Evolutionary conservation across 2,113 vertebrate genomes (phyloP).

Genomic region (Cyanoramphus novaezelandiae): DNA sequence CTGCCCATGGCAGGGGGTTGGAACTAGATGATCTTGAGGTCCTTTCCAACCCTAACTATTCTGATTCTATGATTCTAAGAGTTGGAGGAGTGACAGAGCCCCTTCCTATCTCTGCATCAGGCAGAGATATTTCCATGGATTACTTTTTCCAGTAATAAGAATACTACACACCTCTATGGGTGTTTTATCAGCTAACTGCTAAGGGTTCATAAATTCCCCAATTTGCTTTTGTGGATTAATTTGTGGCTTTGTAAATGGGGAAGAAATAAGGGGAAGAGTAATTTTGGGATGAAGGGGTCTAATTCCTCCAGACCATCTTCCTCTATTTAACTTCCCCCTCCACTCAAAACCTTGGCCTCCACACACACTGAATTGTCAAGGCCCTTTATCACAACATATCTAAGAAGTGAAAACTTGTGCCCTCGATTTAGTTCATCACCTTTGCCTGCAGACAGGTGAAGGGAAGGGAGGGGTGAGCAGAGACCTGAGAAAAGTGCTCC

Average conservation of each 20-base stretch:
- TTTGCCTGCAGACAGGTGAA: not conserved
- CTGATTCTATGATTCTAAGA: not conserved
- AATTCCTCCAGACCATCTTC: not conserved
- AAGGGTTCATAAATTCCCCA: not conserved
- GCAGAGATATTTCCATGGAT: not conserved
- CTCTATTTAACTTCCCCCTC: not conserved
- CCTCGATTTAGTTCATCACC: not conserved
- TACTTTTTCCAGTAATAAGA: not conserved
- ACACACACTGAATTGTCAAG: not conserved
- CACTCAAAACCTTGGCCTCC: not conserved
- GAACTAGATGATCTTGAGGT: too few relatives aligned
- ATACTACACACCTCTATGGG: not conserved
- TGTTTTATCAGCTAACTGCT: not conserved
- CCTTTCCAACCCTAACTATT: too few relatives aligned
- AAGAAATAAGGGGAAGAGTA: not conserved
- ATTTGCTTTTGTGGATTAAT: not conserved
- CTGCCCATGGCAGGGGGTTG: too few relatives aligned
- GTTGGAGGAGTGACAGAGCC: not conserved
- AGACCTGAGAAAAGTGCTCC: not conserved
- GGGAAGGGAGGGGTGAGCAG: rapidly evolving
- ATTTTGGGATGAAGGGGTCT: not conserved
- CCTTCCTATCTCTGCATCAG: not conserved
- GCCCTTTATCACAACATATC: not conserved
- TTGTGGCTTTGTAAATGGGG: not conserved
- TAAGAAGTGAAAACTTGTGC: not conserved